Conservation (phyloP, 1,140 invertebrate genomes). For the Camponotus vicinus region DNA sequence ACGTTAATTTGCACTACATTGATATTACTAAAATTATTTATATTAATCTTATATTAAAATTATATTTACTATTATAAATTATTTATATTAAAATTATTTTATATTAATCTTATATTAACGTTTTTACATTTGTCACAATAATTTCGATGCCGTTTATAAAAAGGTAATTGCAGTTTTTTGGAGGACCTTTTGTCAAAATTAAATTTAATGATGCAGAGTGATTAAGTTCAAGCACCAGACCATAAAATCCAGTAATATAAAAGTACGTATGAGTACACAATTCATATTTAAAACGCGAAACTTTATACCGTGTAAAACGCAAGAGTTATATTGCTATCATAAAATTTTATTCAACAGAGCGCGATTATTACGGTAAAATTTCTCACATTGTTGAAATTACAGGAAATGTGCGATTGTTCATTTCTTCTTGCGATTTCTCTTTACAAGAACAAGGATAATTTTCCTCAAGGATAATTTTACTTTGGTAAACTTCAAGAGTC, state of each 20-base stretch:
- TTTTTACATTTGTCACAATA: background rate
- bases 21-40: background rate
- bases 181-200: background rate
- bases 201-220: background rate
- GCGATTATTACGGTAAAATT: background rate
- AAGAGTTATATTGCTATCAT: background rate
- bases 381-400: constrained; percentile 8
- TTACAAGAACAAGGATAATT: too few relatives aligned
- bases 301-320: background rate
- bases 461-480: constrained; percentile 35
- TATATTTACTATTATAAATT: too few relatives aligned
- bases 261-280: background rate
- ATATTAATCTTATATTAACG: background rate
- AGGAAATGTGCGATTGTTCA: background rate
- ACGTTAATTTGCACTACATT: background rate
- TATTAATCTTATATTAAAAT: background rate
- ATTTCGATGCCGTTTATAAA: background rate
- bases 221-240: background rate
- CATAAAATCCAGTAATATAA: background rate
- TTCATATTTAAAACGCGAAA: background rate
- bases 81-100: background rate
- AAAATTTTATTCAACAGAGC: constrained; percentile 15
- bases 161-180: background rate
- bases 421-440: background rate
- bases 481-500: constrained; percentile 33